A percentile compares a stretch with the other conserved stretches of the same genome.
Conservation (phyloP, 2,888 invertebrate species). For the Sarcophaga caerulescens region DNA sequence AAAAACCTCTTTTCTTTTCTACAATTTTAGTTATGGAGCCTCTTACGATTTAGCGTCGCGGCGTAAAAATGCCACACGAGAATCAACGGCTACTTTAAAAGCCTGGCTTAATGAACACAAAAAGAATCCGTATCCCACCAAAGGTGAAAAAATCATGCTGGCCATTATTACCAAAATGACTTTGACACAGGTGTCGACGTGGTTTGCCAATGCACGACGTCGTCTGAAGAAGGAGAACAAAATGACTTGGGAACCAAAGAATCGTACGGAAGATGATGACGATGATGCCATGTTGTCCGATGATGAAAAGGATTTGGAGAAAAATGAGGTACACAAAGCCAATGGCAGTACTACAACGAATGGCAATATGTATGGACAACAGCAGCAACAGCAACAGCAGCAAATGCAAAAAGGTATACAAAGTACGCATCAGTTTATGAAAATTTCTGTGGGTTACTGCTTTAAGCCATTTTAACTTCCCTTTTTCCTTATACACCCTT, state of each 20-base stretch:
- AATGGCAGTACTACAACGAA: slow-evolving; percentile 1
- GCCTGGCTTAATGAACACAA: slow-evolving; percentile 98
- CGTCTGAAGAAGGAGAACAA: slow-evolving; percentile 98
- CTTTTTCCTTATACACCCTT: not conserved
- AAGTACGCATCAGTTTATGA: not conserved
- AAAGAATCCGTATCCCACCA: slow-evolving; percentile 97
- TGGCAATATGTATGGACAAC: slow-evolving; percentile 55
- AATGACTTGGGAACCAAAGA: slow-evolving; percentile 98
- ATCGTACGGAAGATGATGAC: slow-evolving; percentile 93
- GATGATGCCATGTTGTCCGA: slow-evolving; percentile 93
- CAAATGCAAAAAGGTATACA: slow-evolving; percentile 66
- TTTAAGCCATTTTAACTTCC: not conserved
- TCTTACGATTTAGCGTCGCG: slow-evolving; percentile 97
- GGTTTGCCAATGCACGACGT: slow-evolving; percentile 97
- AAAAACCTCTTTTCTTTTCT: not conserved
- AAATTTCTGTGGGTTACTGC: not conserved
- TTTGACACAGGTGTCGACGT: slow-evolving; percentile 96
- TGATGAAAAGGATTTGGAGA: slow-evolving; percentile 90
- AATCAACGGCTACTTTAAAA: slow-evolving; percentile 98
- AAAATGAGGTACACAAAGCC: slow-evolving; percentile 54
- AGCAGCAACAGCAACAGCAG: not conserved
- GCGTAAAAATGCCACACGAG: slow-evolving; percentile 98
- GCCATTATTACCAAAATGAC: slow-evolving; percentile 98
- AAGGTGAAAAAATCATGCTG: slow-evolving; percentile 97
- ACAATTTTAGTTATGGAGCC: slow-evolving; percentile 89